A percentile compares a stretch with the other conserved stretches of the same genome.
These are phyloP conservation scores for Frieseomelitta varia DNA, from an alignment of 1,140 invertebrate species.

Conservation along the genomic window DNA sequence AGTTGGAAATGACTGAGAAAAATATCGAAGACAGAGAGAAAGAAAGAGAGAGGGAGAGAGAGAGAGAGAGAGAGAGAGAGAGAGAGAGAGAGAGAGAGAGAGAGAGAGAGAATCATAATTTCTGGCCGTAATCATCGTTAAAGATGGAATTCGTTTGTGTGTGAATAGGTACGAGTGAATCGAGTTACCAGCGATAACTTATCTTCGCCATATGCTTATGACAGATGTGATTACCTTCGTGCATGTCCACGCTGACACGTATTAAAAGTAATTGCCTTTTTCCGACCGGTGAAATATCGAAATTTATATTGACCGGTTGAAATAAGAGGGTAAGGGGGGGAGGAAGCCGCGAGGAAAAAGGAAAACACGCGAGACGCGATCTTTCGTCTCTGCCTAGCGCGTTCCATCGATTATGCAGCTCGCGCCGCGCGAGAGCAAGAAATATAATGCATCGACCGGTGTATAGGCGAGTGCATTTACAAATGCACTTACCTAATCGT, in stretches of 20 bases:
- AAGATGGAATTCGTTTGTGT: slow-evolving; percentile 34
- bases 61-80: background rate
- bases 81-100: too few species aligned
- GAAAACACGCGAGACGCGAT: background rate
- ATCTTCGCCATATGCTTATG: slow-evolving; percentile 47
- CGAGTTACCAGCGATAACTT: slow-evolving; percentile 50
- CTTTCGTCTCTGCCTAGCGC: background rate
- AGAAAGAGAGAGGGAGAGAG: too few species aligned
- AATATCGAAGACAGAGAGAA: too few species aligned
- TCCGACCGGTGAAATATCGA: slow-evolving; percentile 41
- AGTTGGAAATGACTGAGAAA: background rate
- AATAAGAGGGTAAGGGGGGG: background rate
- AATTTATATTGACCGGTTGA: slow-evolving; percentile 36
- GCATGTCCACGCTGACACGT: slow-evolving; percentile 22
- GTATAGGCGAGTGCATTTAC: background rate
- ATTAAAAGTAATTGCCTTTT: slow-evolving; percentile 49
- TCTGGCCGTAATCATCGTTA: slow-evolving; percentile 14
- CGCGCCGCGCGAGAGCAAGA: background rate
- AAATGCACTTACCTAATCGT: slow-evolving; percentile 15
- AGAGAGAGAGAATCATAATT: slow-evolving; percentile 2
- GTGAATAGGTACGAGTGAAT: slow-evolving; percentile 25
- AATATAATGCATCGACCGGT: background rate
- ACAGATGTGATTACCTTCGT: slow-evolving; percentile 54
- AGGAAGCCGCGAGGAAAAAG: background rate
- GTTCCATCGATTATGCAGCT: slow-evolving; percentile 30